Percentiles rank a stretch among this genome's conserved stretches.
phyloP scores from a whole-genome alignment of 1,140 invertebrate genomes.

The Zeugodacus cucurbitae region DNA sequence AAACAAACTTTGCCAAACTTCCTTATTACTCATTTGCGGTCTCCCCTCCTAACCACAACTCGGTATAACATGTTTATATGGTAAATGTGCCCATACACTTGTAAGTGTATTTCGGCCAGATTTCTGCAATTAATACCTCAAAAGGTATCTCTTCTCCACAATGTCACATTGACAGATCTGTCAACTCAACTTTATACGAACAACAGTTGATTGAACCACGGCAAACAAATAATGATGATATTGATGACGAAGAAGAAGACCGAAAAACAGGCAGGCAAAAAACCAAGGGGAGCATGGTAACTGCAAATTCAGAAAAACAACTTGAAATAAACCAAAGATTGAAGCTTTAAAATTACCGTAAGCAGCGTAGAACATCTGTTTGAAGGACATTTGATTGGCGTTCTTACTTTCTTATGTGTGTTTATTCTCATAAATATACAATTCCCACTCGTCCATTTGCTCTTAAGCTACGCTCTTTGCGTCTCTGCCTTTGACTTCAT shows the following conservation, averaged over 20 bases:
- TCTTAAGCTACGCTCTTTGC: not conserved
- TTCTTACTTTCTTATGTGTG: not conserved
- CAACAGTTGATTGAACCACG: conserved; percentile 32
- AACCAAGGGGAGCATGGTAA: not conserved
- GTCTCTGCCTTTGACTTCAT: not conserved
- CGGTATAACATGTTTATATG: no score
- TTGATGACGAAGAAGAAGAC: not conserved
- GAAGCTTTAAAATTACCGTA: not conserved
- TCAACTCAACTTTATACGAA: not conserved
- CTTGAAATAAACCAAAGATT: not conserved
- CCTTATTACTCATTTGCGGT: not conserved
- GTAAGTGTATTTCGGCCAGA: no score
- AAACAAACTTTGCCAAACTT: not conserved
- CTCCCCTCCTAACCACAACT: no score
- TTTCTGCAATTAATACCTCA: not conserved
- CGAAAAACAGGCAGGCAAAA: not conserved
- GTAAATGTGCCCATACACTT: no score
- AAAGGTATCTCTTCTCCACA: not conserved
- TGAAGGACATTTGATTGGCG: conserved; percentile 24
- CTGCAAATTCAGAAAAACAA: not conserved
- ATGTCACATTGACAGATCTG: conserved; percentile 10
- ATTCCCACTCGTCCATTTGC: not conserved
- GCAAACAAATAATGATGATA: not conserved
- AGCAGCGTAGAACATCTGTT: conserved; percentile 15
- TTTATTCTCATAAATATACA: not conserved